Evolutionary conservation across 2,888 invertebrate genomes (phyloP).

Genomic region (Volucella bombylans): DNA sequence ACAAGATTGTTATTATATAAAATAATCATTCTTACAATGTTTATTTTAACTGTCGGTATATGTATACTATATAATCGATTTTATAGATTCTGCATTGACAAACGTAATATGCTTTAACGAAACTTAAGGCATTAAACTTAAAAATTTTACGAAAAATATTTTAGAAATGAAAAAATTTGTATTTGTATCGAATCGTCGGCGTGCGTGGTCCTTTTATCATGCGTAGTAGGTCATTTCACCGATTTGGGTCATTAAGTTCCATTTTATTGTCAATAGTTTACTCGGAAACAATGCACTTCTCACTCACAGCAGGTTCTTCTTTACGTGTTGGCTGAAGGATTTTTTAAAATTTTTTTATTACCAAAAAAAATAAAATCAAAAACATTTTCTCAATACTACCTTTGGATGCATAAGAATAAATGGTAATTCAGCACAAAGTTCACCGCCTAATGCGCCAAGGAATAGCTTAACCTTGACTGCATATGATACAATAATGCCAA

Average conservation of each 20-base stretch:
- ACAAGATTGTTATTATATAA: slow-evolving; percentile 49
- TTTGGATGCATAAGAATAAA: slow-evolving; percentile 96
- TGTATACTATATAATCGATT: slow-evolving; percentile 50
- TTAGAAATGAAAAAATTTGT: slow-evolving; percentile 29
- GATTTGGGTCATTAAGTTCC: slow-evolving; percentile 11
- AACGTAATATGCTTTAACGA: slow-evolving; percentile 52
- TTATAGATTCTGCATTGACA: slow-evolving; percentile 69
- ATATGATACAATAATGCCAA: slow-evolving; percentile 97
- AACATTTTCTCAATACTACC: slow-evolving; percentile 81
- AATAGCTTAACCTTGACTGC: slow-evolving; percentile 97
- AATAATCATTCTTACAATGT: slow-evolving; percentile 63
- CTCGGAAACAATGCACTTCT: slow-evolving; percentile 14
- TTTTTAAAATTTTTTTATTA: neutral
- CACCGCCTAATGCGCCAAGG: slow-evolving; percentile 95
- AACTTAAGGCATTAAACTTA: slow-evolving; percentile 47
- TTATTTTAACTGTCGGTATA: slow-evolving; percentile 5
- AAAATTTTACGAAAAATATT: slow-evolving; percentile 23
- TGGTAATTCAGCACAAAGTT: slow-evolving; percentile 94
- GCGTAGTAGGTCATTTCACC: slow-evolving; percentile 36
- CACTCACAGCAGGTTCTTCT: slow-evolving; percentile 16
- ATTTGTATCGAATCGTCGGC: slow-evolving; percentile 25
- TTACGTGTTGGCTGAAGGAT: slow-evolving; percentile 66
- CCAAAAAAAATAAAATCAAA: too few relatives aligned
- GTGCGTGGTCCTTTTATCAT: slow-evolving; percentile 51
- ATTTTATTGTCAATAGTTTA: slow-evolving; percentile 49